These are phyloP conservation scores for Acanthornis magna DNA, from an alignment of 2,797 vertebrate genomes.

Conservation along the genomic window DNA sequence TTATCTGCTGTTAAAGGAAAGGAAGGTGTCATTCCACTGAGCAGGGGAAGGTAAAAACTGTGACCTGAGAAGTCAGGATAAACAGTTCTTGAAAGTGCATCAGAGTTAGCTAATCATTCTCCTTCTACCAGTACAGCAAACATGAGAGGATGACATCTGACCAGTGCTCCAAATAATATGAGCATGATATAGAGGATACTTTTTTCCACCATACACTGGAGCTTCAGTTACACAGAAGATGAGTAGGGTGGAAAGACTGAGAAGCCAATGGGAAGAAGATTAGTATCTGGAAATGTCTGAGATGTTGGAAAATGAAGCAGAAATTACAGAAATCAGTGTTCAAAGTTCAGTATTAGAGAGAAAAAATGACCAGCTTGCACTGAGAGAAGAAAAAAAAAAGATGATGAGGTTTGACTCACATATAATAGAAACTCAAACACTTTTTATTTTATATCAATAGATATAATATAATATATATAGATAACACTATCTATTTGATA, in stretches of 20 bases:
- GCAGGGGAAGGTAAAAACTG: neutral
- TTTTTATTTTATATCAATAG: no score
- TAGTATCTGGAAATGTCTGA: neutral
- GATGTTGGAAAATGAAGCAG: neutral
- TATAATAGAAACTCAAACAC: neutral
- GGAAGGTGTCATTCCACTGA: neutral
- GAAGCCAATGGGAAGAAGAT: neutral
- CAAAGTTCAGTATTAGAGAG: neutral
- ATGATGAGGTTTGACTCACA: neutral
- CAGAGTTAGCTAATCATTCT: neutral
- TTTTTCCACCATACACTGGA: constrained; percentile 11
- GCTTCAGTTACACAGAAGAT: constrained; percentile 51
- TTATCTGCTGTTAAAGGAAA: neutral
- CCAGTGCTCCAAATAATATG: neutral
- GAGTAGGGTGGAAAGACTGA: constrained; percentile 10
- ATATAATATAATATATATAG: no score
- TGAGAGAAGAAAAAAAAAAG: neutral
- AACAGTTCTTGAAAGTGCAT: neutral
- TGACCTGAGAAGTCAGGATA: neutral
- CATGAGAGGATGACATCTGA: neutral
- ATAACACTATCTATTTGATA: no score
- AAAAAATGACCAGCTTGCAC: neutral
- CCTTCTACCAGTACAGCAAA: neutral
- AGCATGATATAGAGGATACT: neutral
- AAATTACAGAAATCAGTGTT: neutral